Evolutionary conservation across 2,888 invertebrate species (phyloP), one percentile per base, ranked within the genome.

Genomic region (Cremastinae sp.): DNA sequence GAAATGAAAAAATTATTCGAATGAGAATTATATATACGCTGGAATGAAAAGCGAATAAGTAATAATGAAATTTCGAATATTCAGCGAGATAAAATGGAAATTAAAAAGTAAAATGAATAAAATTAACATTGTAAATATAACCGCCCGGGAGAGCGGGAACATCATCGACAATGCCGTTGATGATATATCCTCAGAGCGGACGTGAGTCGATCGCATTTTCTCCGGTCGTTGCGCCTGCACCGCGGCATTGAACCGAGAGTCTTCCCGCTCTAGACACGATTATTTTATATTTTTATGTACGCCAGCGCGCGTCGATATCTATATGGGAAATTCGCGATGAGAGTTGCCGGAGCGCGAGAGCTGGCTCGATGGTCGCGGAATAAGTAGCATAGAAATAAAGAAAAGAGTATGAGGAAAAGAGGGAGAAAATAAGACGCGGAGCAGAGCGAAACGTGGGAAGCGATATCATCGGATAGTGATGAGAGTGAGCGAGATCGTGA

Each of bases 201-300:
- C 22, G 20, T 36, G 47, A 51, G 71, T 49, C 65, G 51, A 54
- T 70, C 56, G 75, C 65, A 62, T 72, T 74, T 65, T 65, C 59
- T 62, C 59, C 65, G 74, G 76, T 76, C 74, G 74, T 76, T 79
- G 78, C 61, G 75, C 74, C 74, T 56, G 28, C 28, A 28, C 68
- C 59, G 72, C 79, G 78, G 75, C 79, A 74, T 78, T 78, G 78
- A 79, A 79, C 79, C 78, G 74, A 74, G 78, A 76, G 56, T 45
- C 65, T 41, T 28, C 53, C 34, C 65, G 43, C 43, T 41, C 45
- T 58, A 54, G 70, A 65, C 59, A 18, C 43, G 16, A 54, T 22
- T 14, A 28, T 51, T 41, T 0, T 18, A 41, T 38, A 14, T 54
- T 10, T 5, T 34, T 38, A 51, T 41, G 28, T 34, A 69, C 47